A percentile compares a stretch with the other conserved stretches of the same genome.
phyloP scores from a whole-genome alignment of 1,140 invertebrate species.

The Neuroterus valhalla region DNA sequence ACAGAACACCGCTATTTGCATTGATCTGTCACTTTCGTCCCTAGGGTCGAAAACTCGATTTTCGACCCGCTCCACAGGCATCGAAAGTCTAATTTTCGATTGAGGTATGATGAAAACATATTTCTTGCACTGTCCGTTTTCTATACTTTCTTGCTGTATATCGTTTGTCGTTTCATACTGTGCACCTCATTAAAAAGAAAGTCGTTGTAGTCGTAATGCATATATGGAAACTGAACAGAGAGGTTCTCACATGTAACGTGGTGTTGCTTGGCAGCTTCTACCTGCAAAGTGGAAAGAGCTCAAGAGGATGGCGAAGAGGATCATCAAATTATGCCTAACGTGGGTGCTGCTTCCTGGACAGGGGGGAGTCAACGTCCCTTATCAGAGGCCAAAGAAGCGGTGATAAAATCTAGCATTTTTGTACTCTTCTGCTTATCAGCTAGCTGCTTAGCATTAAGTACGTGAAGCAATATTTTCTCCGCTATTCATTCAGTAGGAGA shows the following conservation, averaged over 20 bases:
- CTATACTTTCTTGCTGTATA: no score
- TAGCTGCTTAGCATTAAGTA: conserved; percentile 42
- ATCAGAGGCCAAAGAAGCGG: conserved; percentile 65
- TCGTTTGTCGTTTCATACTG: not conserved
- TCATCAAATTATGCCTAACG: conserved; percentile 65
- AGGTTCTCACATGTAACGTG: conserved; percentile 51
- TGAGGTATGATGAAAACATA: no score
- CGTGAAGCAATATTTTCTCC: not conserved
- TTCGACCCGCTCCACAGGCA: no score
- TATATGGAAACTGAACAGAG: not conserved
- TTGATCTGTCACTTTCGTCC: no score
- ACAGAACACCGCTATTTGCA: no score
- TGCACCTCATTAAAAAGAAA: conserved; percentile 2
- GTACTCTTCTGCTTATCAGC: conserved; percentile 44
- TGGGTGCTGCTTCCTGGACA: conserved; percentile 67
- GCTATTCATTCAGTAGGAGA: not conserved
- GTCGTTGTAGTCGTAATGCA: not conserved
- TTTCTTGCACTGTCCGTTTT: not conserved
- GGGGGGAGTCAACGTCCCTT: conserved; percentile 55
- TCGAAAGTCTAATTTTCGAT: no score
- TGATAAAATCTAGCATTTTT: conserved; percentile 60
- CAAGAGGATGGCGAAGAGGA: conserved; percentile 66
- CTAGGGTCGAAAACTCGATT: no score
- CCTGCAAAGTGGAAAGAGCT: conserved; percentile 53
- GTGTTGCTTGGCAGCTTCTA: conserved; percentile 65